Conservation (phyloP, 2,113 vertebrate species). For the Tapirus terrestris region DNA sequence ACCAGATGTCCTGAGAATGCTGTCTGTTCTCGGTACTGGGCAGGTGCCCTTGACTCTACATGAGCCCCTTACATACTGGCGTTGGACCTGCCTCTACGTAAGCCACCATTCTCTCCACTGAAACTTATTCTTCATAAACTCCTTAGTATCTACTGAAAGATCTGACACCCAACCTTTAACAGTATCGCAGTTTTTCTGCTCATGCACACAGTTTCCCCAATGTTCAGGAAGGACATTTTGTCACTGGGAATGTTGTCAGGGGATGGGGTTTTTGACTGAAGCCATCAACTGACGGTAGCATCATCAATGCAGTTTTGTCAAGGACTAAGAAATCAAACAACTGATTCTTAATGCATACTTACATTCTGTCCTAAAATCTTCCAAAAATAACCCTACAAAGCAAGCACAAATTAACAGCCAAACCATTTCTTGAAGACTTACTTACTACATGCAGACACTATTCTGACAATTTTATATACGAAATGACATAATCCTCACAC, state of each 20-base stretch:
- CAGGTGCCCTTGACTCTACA: not conserved
- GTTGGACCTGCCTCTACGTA: fast-evolving
- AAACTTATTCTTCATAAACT: not conserved
- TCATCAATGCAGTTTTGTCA: not conserved
- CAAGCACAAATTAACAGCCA: fast-evolving
- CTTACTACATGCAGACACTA: fast-evolving
- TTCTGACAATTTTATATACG: fast-evolving
- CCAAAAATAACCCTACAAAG: fast-evolving
- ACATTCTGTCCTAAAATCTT: fast-evolving
- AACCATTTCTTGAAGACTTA: fast-evolving
- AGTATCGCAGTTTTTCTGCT: not conserved
- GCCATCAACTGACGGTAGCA: fast-evolving
- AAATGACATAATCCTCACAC: fast-evolving
- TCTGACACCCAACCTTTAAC: too few species aligned
- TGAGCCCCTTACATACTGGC: not conserved
- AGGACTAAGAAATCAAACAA: not conserved
- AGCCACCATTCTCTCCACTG: not conserved
- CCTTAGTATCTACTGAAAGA: too few species aligned
- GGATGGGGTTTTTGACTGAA: too few species aligned
- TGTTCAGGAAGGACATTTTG: too few species aligned
- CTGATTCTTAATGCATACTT: not conserved
- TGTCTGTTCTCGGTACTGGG: not conserved
- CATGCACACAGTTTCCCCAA: not conserved
- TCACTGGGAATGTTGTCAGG: not conserved
- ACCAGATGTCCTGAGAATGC: not conserved